Conservation (phyloP, 2,113 vertebrate genomes). For the Melospiza georgiana region DNA sequence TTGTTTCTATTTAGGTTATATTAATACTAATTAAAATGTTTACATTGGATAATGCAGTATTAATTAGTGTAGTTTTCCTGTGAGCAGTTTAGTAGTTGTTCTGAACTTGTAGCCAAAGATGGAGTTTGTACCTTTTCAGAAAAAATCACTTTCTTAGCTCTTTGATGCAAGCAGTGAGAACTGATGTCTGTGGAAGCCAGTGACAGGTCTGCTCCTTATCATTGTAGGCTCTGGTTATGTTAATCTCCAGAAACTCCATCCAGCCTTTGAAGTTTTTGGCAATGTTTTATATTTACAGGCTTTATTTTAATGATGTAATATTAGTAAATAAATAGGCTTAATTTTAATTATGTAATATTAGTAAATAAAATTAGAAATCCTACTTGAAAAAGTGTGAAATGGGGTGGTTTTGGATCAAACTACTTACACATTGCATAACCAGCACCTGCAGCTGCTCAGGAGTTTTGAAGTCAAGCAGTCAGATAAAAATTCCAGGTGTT, state of each 20-base stretch:
- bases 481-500: neutral
- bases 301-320: neutral
- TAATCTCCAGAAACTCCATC: neutral
- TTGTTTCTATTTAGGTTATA: neutral
- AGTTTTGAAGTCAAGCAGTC: neutral
- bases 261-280: neutral
- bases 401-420: neutral
- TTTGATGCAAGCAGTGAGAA: neutral
- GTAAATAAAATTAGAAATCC: neutral
- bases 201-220: neutral
- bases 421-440: neutral
- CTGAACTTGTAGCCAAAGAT: neutral
- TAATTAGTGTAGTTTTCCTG: neutral
- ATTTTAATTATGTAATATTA: neutral
- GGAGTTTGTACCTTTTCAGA: neutral
- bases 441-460: neutral
- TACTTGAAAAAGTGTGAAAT: neutral
- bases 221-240: neutral
- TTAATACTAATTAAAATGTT: neutral
- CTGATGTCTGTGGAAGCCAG: neutral
- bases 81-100: neutral
- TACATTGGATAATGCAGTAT: neutral
- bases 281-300: neutral
- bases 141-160: neutral
- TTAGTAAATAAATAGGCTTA: neutral